Base-by-base conservation (phyloP, 2,797 vertebrate species). In the Typhlichthys eigenmanni region DNA sequence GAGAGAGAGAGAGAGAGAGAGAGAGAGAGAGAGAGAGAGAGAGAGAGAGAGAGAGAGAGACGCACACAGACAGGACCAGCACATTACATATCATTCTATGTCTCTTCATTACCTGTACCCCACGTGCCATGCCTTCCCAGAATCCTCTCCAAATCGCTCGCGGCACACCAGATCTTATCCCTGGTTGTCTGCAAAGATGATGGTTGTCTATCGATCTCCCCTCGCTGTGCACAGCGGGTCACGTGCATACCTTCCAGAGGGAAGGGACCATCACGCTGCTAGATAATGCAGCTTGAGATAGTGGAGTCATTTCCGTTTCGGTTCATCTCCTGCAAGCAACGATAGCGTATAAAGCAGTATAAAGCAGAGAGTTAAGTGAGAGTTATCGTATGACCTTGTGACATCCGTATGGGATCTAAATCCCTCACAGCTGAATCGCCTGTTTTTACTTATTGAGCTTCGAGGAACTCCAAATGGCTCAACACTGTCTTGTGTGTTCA, bases 151-250 rank as follows among this genome's bases (percentile, higher is more conserved):
- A 19, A 17, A 47, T 51, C 12, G 67, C 59, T 60, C 51, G 45
- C 52, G 16, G 16, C 14, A 0, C 12, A 13, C 67, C 63, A 60
- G 51, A 60, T 72, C 64, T 77, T 69, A 68, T 77, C 76, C 68
- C 7, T 0, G 67, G 71, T 71, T 69, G 38, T 59, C 54, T 55
- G 65, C 14, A 34, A 56, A 60, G 54, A 62, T 17, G 10, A 53
- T 49, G 65, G 50, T 64, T 55, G 55, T 11, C 66, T 64, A 87
- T 85, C 68, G 85, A 88, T 86, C 82, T 63, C 61, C 66, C 69
- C 76, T 79, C 12, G 13, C 66, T 58, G 72, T 34, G 64, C 73
- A 70, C 71, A 69, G 74, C 65, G 62, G 60, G 65, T 52, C 75
- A 71, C 74, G 78, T 86, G 24, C 24, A 24, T 24, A 24, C 24